Base-by-base conservation (phyloP, 2,797 vertebrate species). In the Lithobates sylvaticus region DNA sequence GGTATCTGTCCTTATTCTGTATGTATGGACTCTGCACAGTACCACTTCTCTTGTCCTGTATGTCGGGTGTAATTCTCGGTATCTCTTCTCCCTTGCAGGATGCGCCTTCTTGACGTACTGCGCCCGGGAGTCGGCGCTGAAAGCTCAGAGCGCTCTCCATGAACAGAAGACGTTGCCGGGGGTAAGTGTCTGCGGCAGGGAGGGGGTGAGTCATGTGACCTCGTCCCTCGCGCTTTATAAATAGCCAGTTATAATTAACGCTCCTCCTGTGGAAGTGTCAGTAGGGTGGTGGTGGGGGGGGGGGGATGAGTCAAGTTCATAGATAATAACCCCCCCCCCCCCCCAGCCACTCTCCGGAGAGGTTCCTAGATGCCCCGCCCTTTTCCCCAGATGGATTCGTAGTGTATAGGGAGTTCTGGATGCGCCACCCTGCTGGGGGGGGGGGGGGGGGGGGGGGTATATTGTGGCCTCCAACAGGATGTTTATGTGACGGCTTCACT, bases 91-190 rank as follows among this genome's bases (percentile, higher is more conserved):
- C 69, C 90, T 92, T 89, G 81, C 91, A 97, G 97, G 97, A 93
- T 97, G 97, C 96, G 96, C 97, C 94, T 97, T 98, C 94, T 96
- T 98, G 93, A 98, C 97, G 92, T 99, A 98, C 94, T 99, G 97
- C 94, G 97, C 97, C 94, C 97, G 97, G 26, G 97, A 98, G 91
- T 98, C 97, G 2, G 97, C 97, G 80, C 96, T 99, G 92, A 99
- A 98, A 95, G 97, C 97, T 68, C 97, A 99, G 95, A 98, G 96
- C 58, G 97, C 97, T 86, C 94, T 98, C 90, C 97, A 99, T 0
- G 97, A 99, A 93, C 97, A 99, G 95, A 99, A 99, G 96, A 98
- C 97, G 87, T 94, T 98, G 89, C 97, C 97, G 89, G 97, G 97
- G 95, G 97, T 98, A 95, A 96, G 96, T 96, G 71, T 23, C 27